Conservation (phyloP, 2,797 vertebrate genomes). For the Siniperca scherzeri region DNA sequence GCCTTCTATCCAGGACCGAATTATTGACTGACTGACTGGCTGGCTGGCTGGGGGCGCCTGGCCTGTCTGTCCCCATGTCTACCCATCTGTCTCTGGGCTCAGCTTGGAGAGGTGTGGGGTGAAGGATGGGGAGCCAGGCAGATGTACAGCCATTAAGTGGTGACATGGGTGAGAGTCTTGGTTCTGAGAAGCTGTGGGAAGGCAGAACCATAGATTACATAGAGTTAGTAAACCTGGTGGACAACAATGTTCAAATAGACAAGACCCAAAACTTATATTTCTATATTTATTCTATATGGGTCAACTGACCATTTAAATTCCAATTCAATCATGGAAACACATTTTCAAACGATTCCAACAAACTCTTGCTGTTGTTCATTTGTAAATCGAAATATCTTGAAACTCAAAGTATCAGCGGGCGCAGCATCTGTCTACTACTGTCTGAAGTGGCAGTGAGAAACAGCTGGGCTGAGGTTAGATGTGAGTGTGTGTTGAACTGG, state of each 20-base stretch:
- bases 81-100: constrained; percentile 76
- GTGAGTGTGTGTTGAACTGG: constrained; percentile 34
- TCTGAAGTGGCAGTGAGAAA: constrained; percentile 73
- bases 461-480: constrained; percentile 72
- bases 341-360: background rate
- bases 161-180: constrained; percentile 75
- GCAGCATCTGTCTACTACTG: constrained; percentile 45
- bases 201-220: constrained; percentile 17
- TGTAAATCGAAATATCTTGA: background rate
- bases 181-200: constrained; percentile 60
- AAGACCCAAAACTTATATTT: background rate
- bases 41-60: constrained; percentile 64
- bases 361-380: background rate
- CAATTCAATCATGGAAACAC: background rate
- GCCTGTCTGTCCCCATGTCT: constrained; percentile 81
- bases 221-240: constrained; percentile 17
- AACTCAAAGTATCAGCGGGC: background rate
- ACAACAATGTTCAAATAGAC: background rate
- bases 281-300: background rate
- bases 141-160: constrained; percentile 79
- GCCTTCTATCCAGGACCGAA: constrained; percentile 49
- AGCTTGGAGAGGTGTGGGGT: constrained; percentile 80
- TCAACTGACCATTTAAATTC: constrained; percentile 1
- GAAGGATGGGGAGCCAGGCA: constrained; percentile 86
- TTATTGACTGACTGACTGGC: constrained; percentile 49